These are phyloP conservation scores for Melieria crassipennis DNA, from an alignment of 2,888 invertebrate species.

Conservation along the genomic window DNA sequence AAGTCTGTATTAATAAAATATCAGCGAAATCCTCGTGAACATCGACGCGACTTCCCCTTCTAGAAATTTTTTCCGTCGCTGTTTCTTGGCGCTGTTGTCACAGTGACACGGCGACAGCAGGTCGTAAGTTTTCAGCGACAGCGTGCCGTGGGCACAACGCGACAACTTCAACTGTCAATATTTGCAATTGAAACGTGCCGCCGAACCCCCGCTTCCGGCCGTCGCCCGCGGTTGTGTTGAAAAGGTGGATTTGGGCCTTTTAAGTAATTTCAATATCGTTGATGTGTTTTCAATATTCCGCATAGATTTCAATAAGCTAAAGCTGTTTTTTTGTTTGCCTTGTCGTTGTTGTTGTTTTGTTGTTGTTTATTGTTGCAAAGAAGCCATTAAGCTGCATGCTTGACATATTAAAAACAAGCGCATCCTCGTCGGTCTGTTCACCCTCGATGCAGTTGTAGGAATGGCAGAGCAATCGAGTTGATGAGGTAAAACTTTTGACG, in stretches of 20 bases:
- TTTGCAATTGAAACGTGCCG: constrained; percentile 9
- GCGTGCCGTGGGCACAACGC: constrained; percentile 15
- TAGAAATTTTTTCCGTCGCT: background rate
- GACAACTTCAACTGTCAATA: constrained; percentile 34
- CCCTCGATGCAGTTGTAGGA: background rate
- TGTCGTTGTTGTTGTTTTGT: constrained; percentile 14
- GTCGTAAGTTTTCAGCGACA: background rate
- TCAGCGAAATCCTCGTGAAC: constrained; percentile 1
- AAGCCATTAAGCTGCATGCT: constrained; percentile 37
- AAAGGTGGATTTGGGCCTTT: constrained; percentile 30
- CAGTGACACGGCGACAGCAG: constrained; percentile 22
- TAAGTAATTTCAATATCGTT: constrained; percentile 34
- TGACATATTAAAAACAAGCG: constrained; percentile 34
- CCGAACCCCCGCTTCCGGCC: background rate
- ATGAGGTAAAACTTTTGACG: constrained; percentile 1
- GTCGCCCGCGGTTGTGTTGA: constrained; percentile 3
- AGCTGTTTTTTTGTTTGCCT: constrained; percentile 10
- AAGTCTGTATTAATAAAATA: constrained; percentile 24
- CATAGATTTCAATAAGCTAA: background rate
- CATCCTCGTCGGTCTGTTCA: background rate
- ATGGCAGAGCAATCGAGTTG: background rate
- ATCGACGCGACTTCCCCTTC: background rate
- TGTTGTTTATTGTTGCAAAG: constrained; percentile 20
- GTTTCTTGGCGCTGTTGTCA: constrained; percentile 17
- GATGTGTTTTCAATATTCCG: constrained; percentile 31